These are phyloP conservation scores for Chitala chitala DNA, from an alignment of 2,113 vertebrate species.

Conservation along the genomic window DNA sequence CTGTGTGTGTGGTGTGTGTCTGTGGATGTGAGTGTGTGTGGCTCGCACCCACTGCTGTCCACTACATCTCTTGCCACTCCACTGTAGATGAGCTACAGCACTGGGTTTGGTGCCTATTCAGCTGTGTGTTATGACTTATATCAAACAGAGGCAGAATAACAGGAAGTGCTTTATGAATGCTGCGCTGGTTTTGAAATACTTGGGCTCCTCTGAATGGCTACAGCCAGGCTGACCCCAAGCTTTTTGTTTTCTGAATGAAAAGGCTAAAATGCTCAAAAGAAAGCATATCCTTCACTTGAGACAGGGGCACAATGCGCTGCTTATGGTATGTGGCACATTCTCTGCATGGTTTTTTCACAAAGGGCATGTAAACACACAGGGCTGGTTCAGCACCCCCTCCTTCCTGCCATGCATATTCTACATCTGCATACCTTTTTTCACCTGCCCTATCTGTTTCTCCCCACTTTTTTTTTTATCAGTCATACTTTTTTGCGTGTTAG, in stretches of 20 bases:
- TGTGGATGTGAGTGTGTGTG: no score
- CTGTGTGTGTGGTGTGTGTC: no score
- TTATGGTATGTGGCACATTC: not conserved
- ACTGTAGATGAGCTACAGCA: not conserved
- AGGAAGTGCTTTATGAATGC: not conserved
- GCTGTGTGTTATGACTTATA: constrained; percentile 3
- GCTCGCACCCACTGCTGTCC: no score
- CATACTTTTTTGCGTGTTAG: no score
- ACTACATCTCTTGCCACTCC: not conserved
- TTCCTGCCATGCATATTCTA: not conserved
- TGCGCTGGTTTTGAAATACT: not conserved
- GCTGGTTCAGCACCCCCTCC: not conserved
- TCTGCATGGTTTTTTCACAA: not conserved
- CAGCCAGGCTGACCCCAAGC: not conserved
- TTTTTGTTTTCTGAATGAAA: constrained; percentile 13
- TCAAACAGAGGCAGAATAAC: not conserved
- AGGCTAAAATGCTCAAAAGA: not conserved
- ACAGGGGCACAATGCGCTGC: not conserved
- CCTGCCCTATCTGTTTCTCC: no score
- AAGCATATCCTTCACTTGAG: not conserved
- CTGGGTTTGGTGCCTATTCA: not conserved
- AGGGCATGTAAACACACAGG: not conserved
- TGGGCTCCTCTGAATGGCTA: not conserved
- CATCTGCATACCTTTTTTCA: no score
- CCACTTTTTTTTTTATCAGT: no score